A percentile compares a stretch with the other conserved stretches of the same genome.
Evolutionary conservation across 2,888 invertebrate species (phyloP).

Genomic region (Trilocha varians): DNA sequence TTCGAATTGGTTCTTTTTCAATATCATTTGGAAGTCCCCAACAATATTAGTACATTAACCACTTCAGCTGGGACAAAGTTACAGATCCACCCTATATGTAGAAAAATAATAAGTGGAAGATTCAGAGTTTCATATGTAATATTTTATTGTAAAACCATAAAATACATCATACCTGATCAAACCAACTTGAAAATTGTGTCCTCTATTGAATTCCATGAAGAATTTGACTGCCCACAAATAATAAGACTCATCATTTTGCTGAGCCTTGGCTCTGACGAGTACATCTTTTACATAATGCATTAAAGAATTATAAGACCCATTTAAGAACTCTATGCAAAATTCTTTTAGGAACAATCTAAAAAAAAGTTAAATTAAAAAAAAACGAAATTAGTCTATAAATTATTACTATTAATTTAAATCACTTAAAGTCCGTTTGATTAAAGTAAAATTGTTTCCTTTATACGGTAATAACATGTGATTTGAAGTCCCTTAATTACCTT

Average conservation of each 20-base stretch:
- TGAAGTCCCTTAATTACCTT: slow-evolving; percentile 45
- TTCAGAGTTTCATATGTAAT: too few species aligned
- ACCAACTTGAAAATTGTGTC: slow-evolving; percentile 88
- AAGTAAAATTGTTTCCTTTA: too few species aligned
- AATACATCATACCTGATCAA: slow-evolving; percentile 87
- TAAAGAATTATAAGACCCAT: slow-evolving; percentile 92
- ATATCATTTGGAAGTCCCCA: too few species aligned
- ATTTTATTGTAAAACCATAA: not conserved
- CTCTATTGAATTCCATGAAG: slow-evolving; percentile 97
- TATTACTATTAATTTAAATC: not conserved
- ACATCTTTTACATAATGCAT: slow-evolving; percentile 91
- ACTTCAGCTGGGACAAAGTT: too few species aligned
- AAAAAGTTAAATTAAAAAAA: slow-evolving; percentile 28
- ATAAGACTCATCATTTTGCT: slow-evolving; percentile 92
- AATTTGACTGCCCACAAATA: slow-evolving; percentile 95
- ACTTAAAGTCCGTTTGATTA: too few species aligned
- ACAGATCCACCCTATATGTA: too few species aligned
- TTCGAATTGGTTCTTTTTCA: too few species aligned
- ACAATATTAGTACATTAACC: too few species aligned
- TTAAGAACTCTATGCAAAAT: slow-evolving; percentile 94
- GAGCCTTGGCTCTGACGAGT: slow-evolving; percentile 77
- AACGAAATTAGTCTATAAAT: not conserved
- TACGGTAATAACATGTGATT: too few species aligned
- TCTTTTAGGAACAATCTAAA: slow-evolving; percentile 91
- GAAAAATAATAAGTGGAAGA: too few species aligned